Conservation (phyloP, 2,797 vertebrate species). For the Ibycter americanus region DNA sequence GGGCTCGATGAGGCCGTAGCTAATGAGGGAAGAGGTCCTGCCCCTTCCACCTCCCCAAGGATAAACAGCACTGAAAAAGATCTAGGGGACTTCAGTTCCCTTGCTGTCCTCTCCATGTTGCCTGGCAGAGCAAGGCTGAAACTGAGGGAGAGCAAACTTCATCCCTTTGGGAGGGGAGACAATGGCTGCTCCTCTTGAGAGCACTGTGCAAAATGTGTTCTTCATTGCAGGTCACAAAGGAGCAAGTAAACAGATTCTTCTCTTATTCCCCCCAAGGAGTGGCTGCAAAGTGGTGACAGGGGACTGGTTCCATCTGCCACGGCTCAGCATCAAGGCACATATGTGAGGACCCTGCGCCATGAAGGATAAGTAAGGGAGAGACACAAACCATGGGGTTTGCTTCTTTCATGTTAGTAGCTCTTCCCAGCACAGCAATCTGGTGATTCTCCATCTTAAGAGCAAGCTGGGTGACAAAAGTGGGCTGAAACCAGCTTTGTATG, state of each 20-base stretch:
- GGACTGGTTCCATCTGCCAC: not conserved
- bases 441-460: not conserved
- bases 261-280: not conserved
- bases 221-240: not conserved
- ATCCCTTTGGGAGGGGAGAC: not conserved
- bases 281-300: not conserved
- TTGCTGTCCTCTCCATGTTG: not conserved
- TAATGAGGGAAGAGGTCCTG: not conserved
- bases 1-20: not conserved
- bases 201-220: not conserved
- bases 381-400: not conserved
- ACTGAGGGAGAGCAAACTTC: not conserved
- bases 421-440: not conserved
- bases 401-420: not conserved
- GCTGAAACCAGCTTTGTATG: not conserved
- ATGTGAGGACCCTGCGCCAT: accelerated
- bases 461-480: not conserved
- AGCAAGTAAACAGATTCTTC: not conserved
- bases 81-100: not conserved
- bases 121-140: not conserved
- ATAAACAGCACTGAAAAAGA: not conserved
- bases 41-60: not conserved
- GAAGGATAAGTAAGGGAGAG: not conserved
- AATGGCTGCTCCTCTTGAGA: not conserved
- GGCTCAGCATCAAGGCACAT: not conserved